Conservation (phyloP, 2,797 vertebrate species). For the Eulemur coronatus region DNA sequence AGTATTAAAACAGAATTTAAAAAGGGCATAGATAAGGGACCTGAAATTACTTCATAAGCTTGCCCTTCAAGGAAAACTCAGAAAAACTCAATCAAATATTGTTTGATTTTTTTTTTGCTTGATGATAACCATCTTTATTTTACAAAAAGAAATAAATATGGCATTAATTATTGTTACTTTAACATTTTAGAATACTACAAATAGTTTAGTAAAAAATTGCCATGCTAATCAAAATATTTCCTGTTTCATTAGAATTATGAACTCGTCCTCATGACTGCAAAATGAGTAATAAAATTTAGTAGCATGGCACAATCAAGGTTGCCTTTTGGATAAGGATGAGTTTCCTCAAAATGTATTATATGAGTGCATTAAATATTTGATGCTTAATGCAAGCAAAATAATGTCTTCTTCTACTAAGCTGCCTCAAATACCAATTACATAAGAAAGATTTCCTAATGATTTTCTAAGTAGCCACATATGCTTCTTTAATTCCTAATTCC, state of each 20-base stretch:
- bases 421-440: conserved; percentile 72
- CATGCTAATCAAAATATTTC: conserved; percentile 68
- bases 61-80: neutral
- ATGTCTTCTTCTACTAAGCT: conserved; percentile 55
- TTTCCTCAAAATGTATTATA: conserved; percentile 70
- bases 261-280: conserved; percentile 52
- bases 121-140: neutral
- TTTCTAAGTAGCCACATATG: conserved; percentile 72
- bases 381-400: conserved; percentile 76
- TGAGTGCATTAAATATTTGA: conserved; percentile 73
- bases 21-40: neutral
- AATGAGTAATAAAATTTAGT: conserved; percentile 70
- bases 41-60: neutral
- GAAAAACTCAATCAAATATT: neutral
- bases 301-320: conserved; percentile 36
- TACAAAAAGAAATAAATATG: neutral
- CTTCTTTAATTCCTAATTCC: conserved; percentile 71
- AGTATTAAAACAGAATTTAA: neutral
- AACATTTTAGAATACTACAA: conserved; percentile 68
- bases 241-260: conserved; percentile 67
- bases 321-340: conserved; percentile 54
- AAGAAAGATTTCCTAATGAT: conserved; percentile 72
- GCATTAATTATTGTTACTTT: conserved; percentile 64
- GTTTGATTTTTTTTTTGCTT: neutral
- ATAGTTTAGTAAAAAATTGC: conserved; percentile 61